These are phyloP conservation scores for Drosophila mimetica DNA, from an alignment of 2,888 invertebrate species.

Conservation along the genomic window DNA sequence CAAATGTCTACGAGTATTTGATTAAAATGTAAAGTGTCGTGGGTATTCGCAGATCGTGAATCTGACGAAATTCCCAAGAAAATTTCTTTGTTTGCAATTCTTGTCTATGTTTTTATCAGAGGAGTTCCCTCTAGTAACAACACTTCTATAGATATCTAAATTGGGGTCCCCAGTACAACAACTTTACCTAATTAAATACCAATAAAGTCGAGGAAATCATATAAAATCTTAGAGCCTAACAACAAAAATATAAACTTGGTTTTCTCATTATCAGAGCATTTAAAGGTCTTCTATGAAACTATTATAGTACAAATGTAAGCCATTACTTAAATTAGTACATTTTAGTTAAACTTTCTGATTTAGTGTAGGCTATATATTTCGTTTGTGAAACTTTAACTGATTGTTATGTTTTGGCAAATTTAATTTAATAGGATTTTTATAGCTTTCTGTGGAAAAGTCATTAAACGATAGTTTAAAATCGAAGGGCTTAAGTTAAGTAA, in stretches of 20 bases:
- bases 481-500: no score
- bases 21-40: constrained; percentile 10
- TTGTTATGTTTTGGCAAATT: background rate
- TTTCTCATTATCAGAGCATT: constrained; percentile 14
- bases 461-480: no score
- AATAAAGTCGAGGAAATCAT: constrained; percentile 13
- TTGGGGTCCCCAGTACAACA: constrained; percentile 1
- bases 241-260: constrained; percentile 7
- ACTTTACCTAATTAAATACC: constrained; percentile 10
- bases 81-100: constrained; percentile 3
- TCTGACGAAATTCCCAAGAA: constrained; percentile 26
- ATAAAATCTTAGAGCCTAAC: constrained; percentile 11
- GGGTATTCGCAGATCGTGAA: constrained; percentile 15
- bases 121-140: constrained; percentile 4
- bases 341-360: background rate
- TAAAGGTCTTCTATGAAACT: constrained; percentile 8
- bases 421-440: background rate
- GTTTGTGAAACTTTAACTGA: background rate
- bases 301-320: constrained; percentile 6
- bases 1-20: constrained; percentile 13
- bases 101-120: constrained; percentile 15
- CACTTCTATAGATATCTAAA: constrained; percentile 10
- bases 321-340: no score
- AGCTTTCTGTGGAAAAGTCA: background rate
- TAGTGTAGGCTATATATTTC: background rate